Evolutionary conservation across 2,113 vertebrate genomes (phyloP).

Genomic region (Megaceryle torquata): DNA sequence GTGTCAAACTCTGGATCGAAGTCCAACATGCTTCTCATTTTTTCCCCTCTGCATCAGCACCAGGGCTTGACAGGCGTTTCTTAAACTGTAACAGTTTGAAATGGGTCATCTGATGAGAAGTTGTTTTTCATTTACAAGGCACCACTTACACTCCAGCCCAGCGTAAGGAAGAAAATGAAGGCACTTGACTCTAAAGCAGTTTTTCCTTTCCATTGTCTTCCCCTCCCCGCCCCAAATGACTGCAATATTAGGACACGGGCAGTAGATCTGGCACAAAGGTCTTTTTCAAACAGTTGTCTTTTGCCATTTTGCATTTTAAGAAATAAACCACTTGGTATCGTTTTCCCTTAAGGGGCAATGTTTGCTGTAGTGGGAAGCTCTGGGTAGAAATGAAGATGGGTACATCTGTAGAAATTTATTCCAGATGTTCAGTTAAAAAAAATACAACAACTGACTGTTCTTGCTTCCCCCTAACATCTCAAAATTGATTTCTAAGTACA

Average conservation of each 20-base stretch:
- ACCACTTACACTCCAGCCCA: background rate
- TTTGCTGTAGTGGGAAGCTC: background rate
- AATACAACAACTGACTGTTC: background rate
- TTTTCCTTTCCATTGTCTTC: background rate
- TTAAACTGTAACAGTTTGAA: background rate
- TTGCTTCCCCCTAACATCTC: background rate
- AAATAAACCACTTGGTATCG: background rate
- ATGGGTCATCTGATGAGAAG: background rate
- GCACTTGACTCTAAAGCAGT: background rate
- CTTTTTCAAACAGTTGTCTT: background rate
- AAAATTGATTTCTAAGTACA: background rate
- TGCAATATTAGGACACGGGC: rapidly evolving
- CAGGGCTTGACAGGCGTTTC: background rate
- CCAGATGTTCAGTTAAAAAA: background rate
- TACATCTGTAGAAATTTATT: background rate
- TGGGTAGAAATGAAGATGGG: background rate
- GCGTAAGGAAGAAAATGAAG: background rate
- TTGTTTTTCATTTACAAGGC: background rate
- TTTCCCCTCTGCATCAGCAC: background rate
- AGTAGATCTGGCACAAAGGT: background rate
- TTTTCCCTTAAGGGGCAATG: background rate
- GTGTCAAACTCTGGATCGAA: background rate
- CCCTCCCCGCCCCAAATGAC: background rate
- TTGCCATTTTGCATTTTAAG: background rate
- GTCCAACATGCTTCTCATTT: background rate